phyloP scores from a whole-genome alignment of 1,140 invertebrate genomes.

The Xylocopa sonorina region DNA sequence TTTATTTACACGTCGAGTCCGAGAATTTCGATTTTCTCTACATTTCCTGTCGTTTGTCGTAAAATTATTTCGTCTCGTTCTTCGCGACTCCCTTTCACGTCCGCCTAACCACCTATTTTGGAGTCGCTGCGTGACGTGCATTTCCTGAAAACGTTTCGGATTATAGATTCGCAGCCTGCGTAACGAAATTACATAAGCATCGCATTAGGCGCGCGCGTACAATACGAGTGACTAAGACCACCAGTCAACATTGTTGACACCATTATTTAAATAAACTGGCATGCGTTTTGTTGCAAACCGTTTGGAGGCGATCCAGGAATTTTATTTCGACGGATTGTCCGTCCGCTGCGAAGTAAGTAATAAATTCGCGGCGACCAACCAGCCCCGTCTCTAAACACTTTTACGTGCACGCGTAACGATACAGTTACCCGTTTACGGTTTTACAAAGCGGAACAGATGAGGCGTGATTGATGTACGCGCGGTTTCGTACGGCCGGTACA shows the following conservation, averaged over 20 bases:
- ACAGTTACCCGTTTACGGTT: not conserved
- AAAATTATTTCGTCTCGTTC: too few species aligned
- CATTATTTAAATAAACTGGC: slow-evolving; percentile 22
- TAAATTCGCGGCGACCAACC: not conserved
- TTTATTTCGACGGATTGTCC: not conserved
- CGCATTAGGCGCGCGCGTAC: not conserved
- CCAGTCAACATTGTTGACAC: slow-evolving; percentile 13
- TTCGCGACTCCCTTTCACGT: too few species aligned
- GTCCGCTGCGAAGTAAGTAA: not conserved
- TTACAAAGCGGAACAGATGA: slow-evolving; percentile 47
- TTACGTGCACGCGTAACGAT: not conserved
- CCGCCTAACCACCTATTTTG: too few species aligned
- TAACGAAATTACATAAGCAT: not conserved
- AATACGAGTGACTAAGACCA: not conserved
- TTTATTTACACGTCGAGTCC: too few species aligned
- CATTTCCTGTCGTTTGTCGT: too few species aligned
- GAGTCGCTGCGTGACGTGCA: too few species aligned
- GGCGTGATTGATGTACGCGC: slow-evolving; percentile 31
- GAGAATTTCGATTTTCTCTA: too few species aligned
- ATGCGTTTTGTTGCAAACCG: slow-evolving; percentile 12
- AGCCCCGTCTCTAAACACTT: not conserved
- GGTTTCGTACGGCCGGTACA: not conserved
- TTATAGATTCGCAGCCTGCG: not conserved
- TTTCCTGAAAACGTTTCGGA: not conserved
- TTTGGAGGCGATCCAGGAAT: slow-evolving; percentile 28